Conservation (phyloP, 2,888 invertebrate genomes). For the Alviniconcha strummeri region DNA sequence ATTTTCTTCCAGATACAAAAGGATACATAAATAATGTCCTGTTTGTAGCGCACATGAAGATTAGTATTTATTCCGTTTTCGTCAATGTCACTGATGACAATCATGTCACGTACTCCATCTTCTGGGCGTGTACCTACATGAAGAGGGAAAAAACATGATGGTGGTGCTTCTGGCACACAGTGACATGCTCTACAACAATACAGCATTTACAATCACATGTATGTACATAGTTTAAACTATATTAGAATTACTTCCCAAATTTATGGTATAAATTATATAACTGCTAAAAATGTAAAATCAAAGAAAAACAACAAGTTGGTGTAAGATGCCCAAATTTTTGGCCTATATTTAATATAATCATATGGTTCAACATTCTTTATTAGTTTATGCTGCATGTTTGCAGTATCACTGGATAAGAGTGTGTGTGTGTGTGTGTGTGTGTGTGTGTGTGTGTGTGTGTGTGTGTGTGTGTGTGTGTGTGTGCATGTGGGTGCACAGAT, state of each 20-base stretch:
- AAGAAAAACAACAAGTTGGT: neutral
- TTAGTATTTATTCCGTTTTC: constrained; percentile 66
- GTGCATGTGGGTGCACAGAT: neutral
- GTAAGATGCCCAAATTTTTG: neutral
- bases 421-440: neutral
- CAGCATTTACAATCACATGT: neutral
- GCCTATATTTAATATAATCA: too few relatives aligned
- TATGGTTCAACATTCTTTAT: too few relatives aligned
- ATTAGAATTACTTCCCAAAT: too few relatives aligned
- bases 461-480: neutral
- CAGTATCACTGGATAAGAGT: neutral
- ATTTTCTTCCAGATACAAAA: constrained; percentile 40
- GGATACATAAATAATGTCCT: constrained; percentile 67
- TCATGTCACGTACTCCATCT: constrained; percentile 68
- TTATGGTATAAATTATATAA: neutral
- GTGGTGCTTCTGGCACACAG: too few relatives aligned
- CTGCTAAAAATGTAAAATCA: neutral
- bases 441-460: neutral
- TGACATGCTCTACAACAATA: too few relatives aligned
- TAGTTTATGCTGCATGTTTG: too few relatives aligned
- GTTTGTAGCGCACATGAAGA: constrained; percentile 59
- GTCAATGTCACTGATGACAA: constrained; percentile 66
- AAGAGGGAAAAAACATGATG: too few relatives aligned
- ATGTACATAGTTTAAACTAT: neutral
- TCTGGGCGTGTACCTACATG: constrained; percentile 57